Base-by-base conservation (phyloP, 2,888 invertebrate species). In the Allygus modestus region DNA sequence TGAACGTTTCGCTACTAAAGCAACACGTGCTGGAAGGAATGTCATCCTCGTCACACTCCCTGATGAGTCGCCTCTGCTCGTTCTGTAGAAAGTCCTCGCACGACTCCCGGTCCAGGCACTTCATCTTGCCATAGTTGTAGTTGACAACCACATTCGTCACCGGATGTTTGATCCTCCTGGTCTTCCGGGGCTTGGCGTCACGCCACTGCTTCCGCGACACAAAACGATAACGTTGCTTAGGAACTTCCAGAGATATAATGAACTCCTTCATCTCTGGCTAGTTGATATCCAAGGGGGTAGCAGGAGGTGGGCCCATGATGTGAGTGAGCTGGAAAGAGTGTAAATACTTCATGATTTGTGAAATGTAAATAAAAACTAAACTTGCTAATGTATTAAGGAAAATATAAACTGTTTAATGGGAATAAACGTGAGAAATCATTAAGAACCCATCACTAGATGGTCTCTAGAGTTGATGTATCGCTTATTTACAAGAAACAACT, bases 61-160 rank as follows among this genome's bases (percentile, higher is more conserved):
- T 28, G 28, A 65, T 65, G 28, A 15, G 31, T 17, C 65, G 28
- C 20, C 65, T 26, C 65, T 65, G 65, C 65, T 65, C 65, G 12
- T 65, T 28, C 17, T 65, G 65, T 11, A 65, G 65, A 12, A 65
- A 28, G 9, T 28, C 28, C 9, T 28, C 28, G 65, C 65, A 65
- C 1, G 65, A 65, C 65, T 65, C 65, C 5, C 17, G 65, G 31
- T 65, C 65, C 28, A 15, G 17, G 31, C 65, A 65, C 65, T 31
- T 65, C 7, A 2, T 1, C 1, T 28, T 4, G 15, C 65, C 65
- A 28, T 28, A 65, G 65, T 31, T 2, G 31, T 65, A 65, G 65
- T 65, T 26, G 15, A 65, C 65, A 9, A 65, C 28, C 11, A 65
- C 31, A 2, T 28, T 28, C 11, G 1, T 15, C 1, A 65, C 17